Evolutionary conservation across 2,888 invertebrate species (phyloP).

Genomic region (Sarcophaga subvicina): DNA sequence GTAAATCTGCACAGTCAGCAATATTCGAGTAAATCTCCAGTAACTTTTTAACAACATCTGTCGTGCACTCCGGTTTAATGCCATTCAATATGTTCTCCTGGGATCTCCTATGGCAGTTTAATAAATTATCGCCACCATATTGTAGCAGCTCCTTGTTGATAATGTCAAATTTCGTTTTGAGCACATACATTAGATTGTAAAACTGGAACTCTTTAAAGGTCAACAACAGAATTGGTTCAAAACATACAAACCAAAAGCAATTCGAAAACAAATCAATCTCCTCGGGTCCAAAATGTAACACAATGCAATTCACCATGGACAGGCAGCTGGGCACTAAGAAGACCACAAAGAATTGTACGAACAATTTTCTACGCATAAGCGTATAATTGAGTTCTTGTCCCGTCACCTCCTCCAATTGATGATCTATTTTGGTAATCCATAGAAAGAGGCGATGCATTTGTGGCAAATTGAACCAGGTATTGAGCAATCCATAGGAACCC

Average conservation of each 20-base stretch:
- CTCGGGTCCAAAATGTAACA: constrained; percentile 68
- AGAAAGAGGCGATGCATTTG: constrained; percentile 69
- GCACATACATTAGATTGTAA: constrained; percentile 73
- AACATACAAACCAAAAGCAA: constrained; percentile 76
- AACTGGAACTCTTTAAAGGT: constrained; percentile 75
- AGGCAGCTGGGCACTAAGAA: constrained; percentile 71
- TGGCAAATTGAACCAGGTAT: constrained; percentile 72
- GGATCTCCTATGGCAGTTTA: not conserved
- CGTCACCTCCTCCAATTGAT: constrained; percentile 63
- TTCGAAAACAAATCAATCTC: constrained; percentile 58
- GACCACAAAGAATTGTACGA: constrained; percentile 69
- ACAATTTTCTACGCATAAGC: constrained; percentile 67
- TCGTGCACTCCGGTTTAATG: constrained; percentile 17
- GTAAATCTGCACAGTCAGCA: constrained; percentile 72
- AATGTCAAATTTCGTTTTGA: constrained; percentile 72
- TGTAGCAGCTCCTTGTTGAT: constrained; percentile 71
- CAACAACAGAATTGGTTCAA: constrained; percentile 73
- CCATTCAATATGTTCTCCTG: not conserved
- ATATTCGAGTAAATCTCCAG: constrained; percentile 72
- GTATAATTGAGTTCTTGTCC: constrained; percentile 70
- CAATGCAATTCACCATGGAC: constrained; percentile 76
- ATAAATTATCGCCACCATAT: constrained; percentile 44
- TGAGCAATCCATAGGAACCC: constrained; percentile 69
- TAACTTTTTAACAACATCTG: constrained; percentile 70
- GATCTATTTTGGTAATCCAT: constrained; percentile 72